Evolutionary conservation across 2,888 invertebrate species (phyloP).

Genomic region (Platerodrilus igneus): DNA sequence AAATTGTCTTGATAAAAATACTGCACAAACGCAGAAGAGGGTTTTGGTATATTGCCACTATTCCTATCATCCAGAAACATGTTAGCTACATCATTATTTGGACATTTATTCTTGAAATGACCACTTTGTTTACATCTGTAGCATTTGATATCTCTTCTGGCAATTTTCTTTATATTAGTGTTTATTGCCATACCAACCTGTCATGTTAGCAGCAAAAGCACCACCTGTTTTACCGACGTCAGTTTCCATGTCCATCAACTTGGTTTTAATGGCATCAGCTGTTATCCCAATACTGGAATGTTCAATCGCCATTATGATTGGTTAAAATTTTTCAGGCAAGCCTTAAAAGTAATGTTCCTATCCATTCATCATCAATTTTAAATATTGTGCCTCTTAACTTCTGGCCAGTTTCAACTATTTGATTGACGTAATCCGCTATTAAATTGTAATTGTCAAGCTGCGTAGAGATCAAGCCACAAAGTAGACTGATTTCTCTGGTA

Average conservation of each 20-base stretch:
- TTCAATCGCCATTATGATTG: conserved; percentile 27
- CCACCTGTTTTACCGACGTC: neutral
- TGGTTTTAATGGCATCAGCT: conserved; percentile 22
- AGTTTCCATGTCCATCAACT: conserved; percentile 15
- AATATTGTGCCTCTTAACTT: conserved; percentile 33
- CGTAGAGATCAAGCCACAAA: conserved; percentile 30
- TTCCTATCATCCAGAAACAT: too few species aligned
- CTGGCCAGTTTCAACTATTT: conserved; percentile 31
- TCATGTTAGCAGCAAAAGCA: conserved; percentile 3
- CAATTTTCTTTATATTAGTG: neutral
- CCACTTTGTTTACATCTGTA: conserved; percentile 26
- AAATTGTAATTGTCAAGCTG: conserved; percentile 31
- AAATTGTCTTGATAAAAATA: conserved; percentile 25
- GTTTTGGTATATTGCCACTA: too few species aligned
- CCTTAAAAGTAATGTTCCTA: conserved; percentile 31
- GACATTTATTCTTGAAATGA: conserved; percentile 28
- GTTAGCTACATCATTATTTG: conserved; percentile 5
- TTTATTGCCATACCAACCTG: neutral
- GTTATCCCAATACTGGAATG: conserved; percentile 20
- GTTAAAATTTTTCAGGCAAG: conserved; percentile 21
- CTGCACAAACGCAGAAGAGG: too few species aligned
- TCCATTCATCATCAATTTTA: conserved; percentile 32
- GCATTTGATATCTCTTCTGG: conserved; percentile 20
- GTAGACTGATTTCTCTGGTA: conserved; percentile 31
- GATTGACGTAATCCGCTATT: conserved; percentile 33